Conservation (phyloP, 2,888 invertebrate genomes). For the Kryphioiulus occultus region DNA sequence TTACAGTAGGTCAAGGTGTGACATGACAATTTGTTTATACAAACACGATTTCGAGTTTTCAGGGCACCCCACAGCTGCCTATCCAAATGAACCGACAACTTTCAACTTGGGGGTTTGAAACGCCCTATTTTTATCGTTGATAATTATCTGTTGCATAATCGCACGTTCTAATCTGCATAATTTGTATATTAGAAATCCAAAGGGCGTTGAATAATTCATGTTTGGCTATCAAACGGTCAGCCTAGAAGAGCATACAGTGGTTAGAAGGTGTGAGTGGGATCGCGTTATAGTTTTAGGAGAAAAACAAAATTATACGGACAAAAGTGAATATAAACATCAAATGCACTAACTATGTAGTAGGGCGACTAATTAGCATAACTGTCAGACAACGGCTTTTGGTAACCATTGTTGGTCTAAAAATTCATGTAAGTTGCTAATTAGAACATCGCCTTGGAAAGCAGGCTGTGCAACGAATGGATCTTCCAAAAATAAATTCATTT, state of each 20-base stretch:
- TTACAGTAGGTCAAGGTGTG: too few relatives aligned
- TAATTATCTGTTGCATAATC: constrained; percentile 21
- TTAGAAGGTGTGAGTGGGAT: constrained; percentile 14
- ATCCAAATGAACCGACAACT: background rate
- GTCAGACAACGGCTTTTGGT: background rate
- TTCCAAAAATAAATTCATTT: too few relatives aligned
- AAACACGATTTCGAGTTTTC: background rate
- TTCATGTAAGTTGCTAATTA: background rate
- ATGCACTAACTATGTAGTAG: constrained; percentile 9
- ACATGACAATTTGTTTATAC: background rate
- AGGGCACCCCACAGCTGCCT: background rate
- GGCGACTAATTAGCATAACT: background rate
- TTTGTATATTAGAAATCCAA: constrained; percentile 24
- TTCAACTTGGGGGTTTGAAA: background rate
- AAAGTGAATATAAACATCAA: background rate
- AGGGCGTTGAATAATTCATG: constrained; percentile 30
- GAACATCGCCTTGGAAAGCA: background rate
- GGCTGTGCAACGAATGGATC: too few relatives aligned
- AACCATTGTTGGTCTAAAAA: background rate
- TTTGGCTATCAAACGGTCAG: background rate
- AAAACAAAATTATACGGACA: constrained; percentile 26
- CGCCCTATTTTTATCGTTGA: constrained; percentile 16
- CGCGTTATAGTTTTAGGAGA: background rate
- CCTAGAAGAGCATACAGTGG: background rate
- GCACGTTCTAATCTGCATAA: background rate